Percentiles rank a stretch among this genome's conserved stretches.
Conservation (phyloP, 2,888 invertebrate species). For the Harpagoxenus sublaevis region DNA sequence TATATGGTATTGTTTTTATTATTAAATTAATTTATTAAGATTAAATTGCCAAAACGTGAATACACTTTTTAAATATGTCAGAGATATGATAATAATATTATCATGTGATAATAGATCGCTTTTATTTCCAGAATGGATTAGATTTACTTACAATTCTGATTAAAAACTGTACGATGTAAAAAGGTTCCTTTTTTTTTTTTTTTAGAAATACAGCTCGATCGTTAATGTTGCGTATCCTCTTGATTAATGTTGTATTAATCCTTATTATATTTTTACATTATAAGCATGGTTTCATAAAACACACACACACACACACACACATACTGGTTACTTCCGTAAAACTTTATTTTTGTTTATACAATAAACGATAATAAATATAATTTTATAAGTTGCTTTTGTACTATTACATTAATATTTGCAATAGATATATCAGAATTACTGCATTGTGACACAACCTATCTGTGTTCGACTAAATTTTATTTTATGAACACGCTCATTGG, state of each 20-base stretch:
- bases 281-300: neutral
- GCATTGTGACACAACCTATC: neutral
- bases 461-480: constrained; percentile 9
- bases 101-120: neutral
- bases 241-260: neutral
- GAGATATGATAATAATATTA: neutral
- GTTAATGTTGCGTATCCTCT: neutral
- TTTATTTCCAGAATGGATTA: neutral
- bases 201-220: neutral
- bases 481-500: neutral
- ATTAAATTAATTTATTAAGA: neutral
- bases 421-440: neutral
- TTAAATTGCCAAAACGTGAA: neutral
- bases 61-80: neutral
- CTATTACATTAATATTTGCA: neutral
- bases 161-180: neutral
- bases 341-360: neutral
- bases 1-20: neutral
- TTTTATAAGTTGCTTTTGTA: neutral
- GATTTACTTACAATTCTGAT: neutral
- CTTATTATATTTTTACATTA: neutral
- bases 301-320: neutral
- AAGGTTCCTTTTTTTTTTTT: neutral
- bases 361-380: neutral
- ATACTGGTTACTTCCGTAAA: neutral